A percentile compares a stretch with the other conserved stretches of the same genome.
phyloP scores from a whole-genome alignment of 1,140 invertebrate species.

The Parapsyche elsis region DNA sequence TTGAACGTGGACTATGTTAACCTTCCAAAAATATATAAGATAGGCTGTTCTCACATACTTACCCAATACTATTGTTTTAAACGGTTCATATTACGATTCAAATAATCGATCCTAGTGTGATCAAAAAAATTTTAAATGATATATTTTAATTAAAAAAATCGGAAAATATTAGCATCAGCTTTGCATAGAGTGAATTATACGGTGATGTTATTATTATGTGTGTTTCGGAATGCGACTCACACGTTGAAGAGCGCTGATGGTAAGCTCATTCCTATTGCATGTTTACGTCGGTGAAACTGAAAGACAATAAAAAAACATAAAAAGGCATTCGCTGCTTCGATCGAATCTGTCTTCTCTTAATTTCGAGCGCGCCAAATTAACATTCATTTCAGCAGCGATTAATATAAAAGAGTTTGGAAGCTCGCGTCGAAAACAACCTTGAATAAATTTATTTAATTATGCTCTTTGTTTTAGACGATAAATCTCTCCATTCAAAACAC shows the following conservation, averaged over 20 bases:
- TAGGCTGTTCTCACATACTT: too few relatives aligned
- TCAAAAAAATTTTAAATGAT: too few relatives aligned
- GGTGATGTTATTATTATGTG: neutral
- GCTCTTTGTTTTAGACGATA: slow-evolving; percentile 21
- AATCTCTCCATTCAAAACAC: slow-evolving; percentile 8
- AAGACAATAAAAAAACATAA: neutral
- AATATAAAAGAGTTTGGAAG: slow-evolving; percentile 6
- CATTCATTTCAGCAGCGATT: slow-evolving; percentile 19
- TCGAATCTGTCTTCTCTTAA: slow-evolving; percentile 21
- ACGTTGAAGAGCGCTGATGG: neutral
- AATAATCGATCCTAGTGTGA: too few relatives aligned
- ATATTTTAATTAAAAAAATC: too few relatives aligned
- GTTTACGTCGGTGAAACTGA: slow-evolving; percentile 1
- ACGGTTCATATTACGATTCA: too few relatives aligned
- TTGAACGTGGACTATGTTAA: too few relatives aligned
- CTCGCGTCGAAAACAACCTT: neutral
- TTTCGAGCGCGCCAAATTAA: slow-evolving; percentile 17
- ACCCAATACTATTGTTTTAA: too few relatives aligned
- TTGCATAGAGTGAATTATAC: too few relatives aligned
- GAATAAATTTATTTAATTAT: slow-evolving; percentile 26
- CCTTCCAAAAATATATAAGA: too few relatives aligned
- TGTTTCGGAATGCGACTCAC: neutral
- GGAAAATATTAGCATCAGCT: too few relatives aligned
- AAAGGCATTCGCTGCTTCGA: neutral
- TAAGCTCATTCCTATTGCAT: slow-evolving; percentile 24